These are phyloP conservation scores for Pantala flavescens DNA, from an alignment of 1,140 invertebrate genomes.

Conservation along the genomic window DNA sequence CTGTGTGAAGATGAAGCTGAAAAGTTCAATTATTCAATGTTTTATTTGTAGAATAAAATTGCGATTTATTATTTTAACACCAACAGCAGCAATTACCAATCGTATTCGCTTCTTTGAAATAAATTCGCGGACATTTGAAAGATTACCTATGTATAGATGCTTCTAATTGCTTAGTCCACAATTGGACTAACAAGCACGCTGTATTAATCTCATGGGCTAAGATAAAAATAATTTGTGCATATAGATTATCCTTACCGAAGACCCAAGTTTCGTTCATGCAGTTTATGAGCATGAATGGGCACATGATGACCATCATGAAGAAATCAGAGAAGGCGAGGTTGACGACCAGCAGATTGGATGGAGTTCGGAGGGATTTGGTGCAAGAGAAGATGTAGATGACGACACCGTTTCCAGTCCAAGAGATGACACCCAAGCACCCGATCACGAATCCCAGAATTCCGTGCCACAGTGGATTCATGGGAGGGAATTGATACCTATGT, in stretches of 20 bases:
- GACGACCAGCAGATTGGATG: slow-evolving; percentile 36
- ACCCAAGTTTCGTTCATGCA: slow-evolving; percentile 31
- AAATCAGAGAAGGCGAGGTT: slow-evolving; percentile 38
- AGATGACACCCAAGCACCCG: slow-evolving; percentile 35
- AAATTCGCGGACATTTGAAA: too few relatives aligned
- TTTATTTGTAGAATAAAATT: too few relatives aligned
- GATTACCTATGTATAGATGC: too few relatives aligned
- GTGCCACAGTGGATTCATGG: slow-evolving; percentile 35
- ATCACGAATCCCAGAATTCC: slow-evolving; percentile 37
- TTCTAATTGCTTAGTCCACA: too few relatives aligned
- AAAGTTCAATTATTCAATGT: too few relatives aligned
- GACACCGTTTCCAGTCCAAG: slow-evolving; percentile 36
- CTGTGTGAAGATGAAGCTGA: too few relatives aligned
- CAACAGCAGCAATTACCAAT: too few relatives aligned
- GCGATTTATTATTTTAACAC: too few relatives aligned
- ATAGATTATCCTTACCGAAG: slow-evolving; percentile 22
- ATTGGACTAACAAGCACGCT: too few relatives aligned
- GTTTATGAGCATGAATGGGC: slow-evolving; percentile 32
- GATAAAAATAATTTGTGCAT: too few relatives aligned
- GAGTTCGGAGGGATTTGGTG: slow-evolving; percentile 34
- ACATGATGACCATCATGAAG: slow-evolving; percentile 33
- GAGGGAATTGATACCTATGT: slow-evolving; percentile 31
- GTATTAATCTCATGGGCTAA: too few relatives aligned
- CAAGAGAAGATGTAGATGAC: slow-evolving; percentile 41
- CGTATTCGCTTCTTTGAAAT: too few relatives aligned